These are phyloP conservation scores for Syngnathus scovelli DNA, from an alignment of 2,113 vertebrate species.

Conservation along the genomic window DNA sequence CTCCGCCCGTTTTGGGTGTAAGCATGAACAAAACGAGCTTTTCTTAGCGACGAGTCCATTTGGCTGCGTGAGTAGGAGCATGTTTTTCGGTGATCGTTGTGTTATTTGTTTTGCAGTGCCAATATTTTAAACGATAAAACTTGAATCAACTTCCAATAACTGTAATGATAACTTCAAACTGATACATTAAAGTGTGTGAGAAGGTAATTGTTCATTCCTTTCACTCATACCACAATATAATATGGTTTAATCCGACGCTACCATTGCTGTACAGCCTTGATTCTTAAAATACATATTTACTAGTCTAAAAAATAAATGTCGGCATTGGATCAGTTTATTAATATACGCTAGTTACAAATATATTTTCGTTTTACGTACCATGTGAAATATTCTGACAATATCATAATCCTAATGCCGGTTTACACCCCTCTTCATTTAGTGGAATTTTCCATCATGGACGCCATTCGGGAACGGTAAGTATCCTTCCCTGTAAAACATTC, in stretches of 20 bases:
- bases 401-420: background rate
- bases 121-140: background rate
- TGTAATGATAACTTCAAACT: background rate
- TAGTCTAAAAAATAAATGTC: background rate
- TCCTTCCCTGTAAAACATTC: conserved; percentile 9
- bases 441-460: conserved; percentile 62
- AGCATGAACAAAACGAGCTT: accelerated
- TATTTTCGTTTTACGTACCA: background rate
- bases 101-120: background rate
- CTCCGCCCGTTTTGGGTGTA: conserved; percentile 12
- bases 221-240: background rate
- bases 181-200: background rate
- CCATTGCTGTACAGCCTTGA: conserved; percentile 17
- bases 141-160: background rate
- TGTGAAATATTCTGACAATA: background rate
- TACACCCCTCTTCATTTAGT: conserved; percentile 20
- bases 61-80: background rate
- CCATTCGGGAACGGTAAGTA: conserved; percentile 64
- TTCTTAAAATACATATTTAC: accelerated
- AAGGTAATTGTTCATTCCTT: background rate
- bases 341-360: background rate
- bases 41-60: conserved; percentile 11
- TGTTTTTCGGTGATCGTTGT: background rate
- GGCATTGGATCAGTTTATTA: no score
- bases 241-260: conserved; percentile 45